phyloP scores from a whole-genome alignment of 2,113 vertebrate genomes.

The Pelobates fuscus region DNA sequence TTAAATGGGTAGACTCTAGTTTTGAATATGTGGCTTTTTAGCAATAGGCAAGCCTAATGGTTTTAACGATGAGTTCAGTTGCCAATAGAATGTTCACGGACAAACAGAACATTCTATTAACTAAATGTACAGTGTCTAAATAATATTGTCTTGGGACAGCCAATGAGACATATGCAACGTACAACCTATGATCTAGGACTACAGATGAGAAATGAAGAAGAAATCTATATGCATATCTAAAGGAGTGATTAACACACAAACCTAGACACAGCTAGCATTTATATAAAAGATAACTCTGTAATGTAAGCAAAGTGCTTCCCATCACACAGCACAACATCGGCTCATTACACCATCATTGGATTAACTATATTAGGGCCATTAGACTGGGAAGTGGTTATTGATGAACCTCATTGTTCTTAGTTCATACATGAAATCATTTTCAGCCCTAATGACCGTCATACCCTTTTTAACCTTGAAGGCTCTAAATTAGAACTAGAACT shows the following conservation, averaged over 20 bases:
- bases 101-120: conserved; percentile 4
- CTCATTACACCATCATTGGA: conserved; percentile 35
- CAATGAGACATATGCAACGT: neutral
- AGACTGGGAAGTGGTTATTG: conserved; percentile 54
- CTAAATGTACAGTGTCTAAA: neutral
- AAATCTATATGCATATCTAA: conserved; percentile 31
- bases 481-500: conserved; percentile 55
- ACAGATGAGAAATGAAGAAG: conserved; percentile 1
- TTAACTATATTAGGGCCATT: conserved; percentile 49
- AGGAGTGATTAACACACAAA: conserved; percentile 16
- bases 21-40: neutral
- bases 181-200: neutral
- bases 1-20: neutral
- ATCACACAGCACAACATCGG: conserved; percentile 1
- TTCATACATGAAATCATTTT: conserved; percentile 58
- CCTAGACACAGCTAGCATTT: conserved; percentile 14
- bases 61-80: neutral
- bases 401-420: conserved; percentile 55
- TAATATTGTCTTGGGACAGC: neutral
- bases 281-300: neutral
- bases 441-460: conserved; percentile 54
- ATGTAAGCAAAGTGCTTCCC: conserved; percentile 17
- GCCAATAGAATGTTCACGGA: conserved; percentile 14
- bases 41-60: neutral
- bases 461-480: conserved; percentile 54